Percentiles rank a stretch among this genome's conserved stretches.
phyloP scores from a whole-genome alignment of 2,797 vertebrate genomes.

The Streptopelia turtur region DNA sequence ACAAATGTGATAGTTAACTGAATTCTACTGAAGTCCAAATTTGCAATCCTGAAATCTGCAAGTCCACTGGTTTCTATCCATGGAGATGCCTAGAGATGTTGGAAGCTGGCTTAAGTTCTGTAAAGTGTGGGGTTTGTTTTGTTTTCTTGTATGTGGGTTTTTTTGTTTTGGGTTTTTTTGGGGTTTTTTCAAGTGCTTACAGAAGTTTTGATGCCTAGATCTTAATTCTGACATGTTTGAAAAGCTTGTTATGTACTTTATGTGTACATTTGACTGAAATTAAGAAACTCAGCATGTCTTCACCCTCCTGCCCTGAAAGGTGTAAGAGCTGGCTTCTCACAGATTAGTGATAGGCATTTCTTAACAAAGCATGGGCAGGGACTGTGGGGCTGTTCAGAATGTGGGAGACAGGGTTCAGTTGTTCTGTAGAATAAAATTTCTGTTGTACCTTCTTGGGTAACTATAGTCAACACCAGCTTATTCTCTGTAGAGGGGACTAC shows the following conservation, averaged over 20 bases:
- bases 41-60: neutral
- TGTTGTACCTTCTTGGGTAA: rapidly evolving
- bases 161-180: neutral
- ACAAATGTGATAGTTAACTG: neutral
- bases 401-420: neutral
- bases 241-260: neutral
- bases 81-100: neutral
- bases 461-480: neutral
- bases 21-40: neutral
- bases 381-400: rapidly evolving
- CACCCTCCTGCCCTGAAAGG: neutral
- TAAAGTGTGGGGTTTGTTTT: neutral
- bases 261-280: neutral
- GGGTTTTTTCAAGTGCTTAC: neutral
- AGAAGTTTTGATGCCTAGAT: neutral
- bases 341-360: neutral
- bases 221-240: neutral
- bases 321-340: neutral
- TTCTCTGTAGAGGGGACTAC: neutral
- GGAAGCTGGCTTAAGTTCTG: neutral
- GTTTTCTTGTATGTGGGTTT: neutral
- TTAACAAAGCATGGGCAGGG: neutral
- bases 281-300: neutral
- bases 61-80: neutral
- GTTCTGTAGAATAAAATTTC: neutral